Evolutionary conservation across 2,113 vertebrate genomes (phyloP), one percentile per base, ranked within the genome.

Genomic region (Xiphophorus maculatus): DNA sequence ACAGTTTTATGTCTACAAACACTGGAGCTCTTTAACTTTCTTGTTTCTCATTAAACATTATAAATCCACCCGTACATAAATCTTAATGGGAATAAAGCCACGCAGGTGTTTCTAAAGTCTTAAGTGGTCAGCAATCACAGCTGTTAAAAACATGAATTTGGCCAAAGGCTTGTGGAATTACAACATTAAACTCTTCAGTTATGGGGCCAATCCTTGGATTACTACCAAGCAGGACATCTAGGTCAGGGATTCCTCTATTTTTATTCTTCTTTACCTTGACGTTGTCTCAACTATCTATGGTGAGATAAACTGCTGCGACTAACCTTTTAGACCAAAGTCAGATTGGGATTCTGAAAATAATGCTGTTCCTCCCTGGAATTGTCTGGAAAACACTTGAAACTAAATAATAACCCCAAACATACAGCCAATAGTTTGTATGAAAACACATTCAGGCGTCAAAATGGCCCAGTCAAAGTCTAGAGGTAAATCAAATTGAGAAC

Each of bases 221-320:
- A 11, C 32, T 73, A 64, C 72, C 62, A 83, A 67, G 40, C n/a
- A 67, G 28, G 42, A n/a, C 61, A 40, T 73, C n/a, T 77, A 64
- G 85, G 75, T 65, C 85, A 86, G 86, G 85, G 85, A 74, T 83
- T 12, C 25, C 22, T 71, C 40, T 66, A 65, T 68, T 88, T 85
- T 90, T 61, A 87, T 90, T 44, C 44, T 12, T 51, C 40, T 84
- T 87, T 66, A 87, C 84, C 83, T 87, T 90, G 84, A 86, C 68
- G 70, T 28, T 79, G 61, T 84, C 74, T 74, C 32, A 73, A 66
- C 70, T 60, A 76, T 37, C 40, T 32, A 12, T 75, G 58, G 68
- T n/a, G 72, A 84, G 73, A 89, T 74, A 71, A 86, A 89, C 62
- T 67, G 7, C n/a, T 62, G 32, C 19, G 32, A 75, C 40, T 17